Percentiles rank a stretch among this genome's conserved stretches.
phyloP scores from a whole-genome alignment of 2,888 invertebrate species.

The Lithosia quadra region DNA sequence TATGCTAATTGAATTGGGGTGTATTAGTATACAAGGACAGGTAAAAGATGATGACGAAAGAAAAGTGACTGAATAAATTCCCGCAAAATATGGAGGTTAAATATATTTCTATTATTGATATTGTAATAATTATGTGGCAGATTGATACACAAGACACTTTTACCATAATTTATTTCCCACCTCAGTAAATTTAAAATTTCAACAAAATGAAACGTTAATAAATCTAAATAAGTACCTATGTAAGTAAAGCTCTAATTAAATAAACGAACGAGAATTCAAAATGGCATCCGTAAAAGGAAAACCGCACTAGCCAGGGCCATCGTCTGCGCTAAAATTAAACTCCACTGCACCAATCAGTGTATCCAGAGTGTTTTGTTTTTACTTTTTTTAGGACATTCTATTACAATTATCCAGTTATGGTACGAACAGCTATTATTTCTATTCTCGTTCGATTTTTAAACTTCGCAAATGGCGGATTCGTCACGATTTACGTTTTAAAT shows the following conservation, averaged over 20 bases:
- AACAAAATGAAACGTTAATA: background rate
- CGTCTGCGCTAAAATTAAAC: constrained; percentile 66
- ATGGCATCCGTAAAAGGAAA: constrained; percentile 59
- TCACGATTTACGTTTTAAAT: constrained; percentile 25
- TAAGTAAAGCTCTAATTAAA: constrained; percentile 24
- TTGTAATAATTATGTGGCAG: no score
- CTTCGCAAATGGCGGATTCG: constrained; percentile 30
- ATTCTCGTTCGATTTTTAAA: constrained; percentile 33
- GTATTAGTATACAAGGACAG: background rate
- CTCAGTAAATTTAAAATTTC: no score
- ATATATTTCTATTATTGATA: no score
- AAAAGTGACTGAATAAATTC: background rate
- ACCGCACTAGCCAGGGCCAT: constrained; percentile 52
- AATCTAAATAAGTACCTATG: background rate
- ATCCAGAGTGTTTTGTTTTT: constrained; percentile 48
- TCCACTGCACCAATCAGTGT: constrained; percentile 62
- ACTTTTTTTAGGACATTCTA: constrained; percentile 50
- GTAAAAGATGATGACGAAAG: background rate
- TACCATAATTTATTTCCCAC: no score
- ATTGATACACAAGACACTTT: no score
- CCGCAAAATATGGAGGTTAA: no score
- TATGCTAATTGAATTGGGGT: background rate
- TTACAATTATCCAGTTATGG: constrained; percentile 45
- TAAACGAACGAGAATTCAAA: constrained; percentile 36
- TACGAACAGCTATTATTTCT: constrained; percentile 27